Evolutionary conservation across 2,113 vertebrate genomes (phyloP).

Genomic region (Oreochromis niloticus): DNA sequence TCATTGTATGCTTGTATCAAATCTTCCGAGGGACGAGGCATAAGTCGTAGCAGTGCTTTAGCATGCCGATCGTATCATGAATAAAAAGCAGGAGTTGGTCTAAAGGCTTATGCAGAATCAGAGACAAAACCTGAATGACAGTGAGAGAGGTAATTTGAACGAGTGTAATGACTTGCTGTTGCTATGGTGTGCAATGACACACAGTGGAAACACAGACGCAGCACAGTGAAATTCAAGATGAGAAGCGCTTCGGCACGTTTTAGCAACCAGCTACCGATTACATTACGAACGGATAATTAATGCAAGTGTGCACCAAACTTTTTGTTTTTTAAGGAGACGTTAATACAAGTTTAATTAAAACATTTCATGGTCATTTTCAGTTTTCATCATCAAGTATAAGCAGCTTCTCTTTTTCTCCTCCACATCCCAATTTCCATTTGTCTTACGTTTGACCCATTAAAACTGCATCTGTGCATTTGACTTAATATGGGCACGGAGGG

Average conservation of each 20-base stretch:
- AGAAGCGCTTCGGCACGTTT: background rate
- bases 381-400: background rate
- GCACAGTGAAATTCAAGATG: background rate
- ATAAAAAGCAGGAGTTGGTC: background rate
- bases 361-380: background rate
- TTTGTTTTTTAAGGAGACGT: background rate
- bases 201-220: background rate
- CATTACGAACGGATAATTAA: background rate
- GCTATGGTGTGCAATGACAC: conserved; percentile 25
- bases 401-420: background rate
- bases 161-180: conserved; percentile 11
- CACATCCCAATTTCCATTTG: background rate
- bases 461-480: conserved; percentile 49
- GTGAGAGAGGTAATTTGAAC: conserved; percentile 10
- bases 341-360: background rate
- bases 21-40: background rate
- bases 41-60: background rate
- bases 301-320: background rate
- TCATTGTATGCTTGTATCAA: background rate
- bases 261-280: background rate
- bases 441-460: conserved; percentile 47
- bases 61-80: background rate
- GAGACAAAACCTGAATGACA: background rate
- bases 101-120: background rate
- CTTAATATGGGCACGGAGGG: conserved; percentile 39